Conservation (phyloP, 2,797 vertebrate species). For the Chiloscyllium punctatum region DNA sequence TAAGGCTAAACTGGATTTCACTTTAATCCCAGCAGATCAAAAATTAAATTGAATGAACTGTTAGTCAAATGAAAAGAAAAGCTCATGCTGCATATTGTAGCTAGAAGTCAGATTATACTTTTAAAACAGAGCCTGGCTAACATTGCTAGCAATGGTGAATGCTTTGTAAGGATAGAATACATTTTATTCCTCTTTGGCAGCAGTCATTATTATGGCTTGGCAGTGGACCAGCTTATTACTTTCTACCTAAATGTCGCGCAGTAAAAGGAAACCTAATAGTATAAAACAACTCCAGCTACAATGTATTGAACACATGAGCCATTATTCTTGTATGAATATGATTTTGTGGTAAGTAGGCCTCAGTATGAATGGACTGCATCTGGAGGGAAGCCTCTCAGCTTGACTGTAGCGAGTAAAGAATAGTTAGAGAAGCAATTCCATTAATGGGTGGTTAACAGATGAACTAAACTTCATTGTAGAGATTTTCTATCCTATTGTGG, state of each 20-base stretch:
- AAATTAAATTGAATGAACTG: background rate
- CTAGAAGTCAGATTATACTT: background rate
- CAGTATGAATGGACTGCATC: background rate
- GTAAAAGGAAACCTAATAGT: background rate
- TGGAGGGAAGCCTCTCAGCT: background rate
- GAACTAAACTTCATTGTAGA: background rate
- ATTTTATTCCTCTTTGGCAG: background rate
- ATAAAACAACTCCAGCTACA: slow-evolving; percentile 21
- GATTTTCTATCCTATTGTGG: background rate
- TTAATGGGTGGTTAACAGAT: background rate
- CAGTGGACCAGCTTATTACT: background rate
- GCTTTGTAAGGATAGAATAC: background rate
- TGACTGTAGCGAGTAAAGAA: background rate
- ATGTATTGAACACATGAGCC: background rate
- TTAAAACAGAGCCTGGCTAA: background rate
- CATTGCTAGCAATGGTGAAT: background rate
- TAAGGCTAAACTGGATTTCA: background rate
- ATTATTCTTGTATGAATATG: background rate
- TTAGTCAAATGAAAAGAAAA: background rate
- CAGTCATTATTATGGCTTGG: slow-evolving; percentile 17
- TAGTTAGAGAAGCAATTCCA: background rate
- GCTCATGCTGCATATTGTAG: background rate
- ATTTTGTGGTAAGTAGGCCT: background rate
- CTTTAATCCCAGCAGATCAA: background rate
- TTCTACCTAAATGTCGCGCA: background rate